Evolutionary conservation across 2,888 invertebrate species (phyloP).

Genomic region (Pachydiplax longipennis): DNA sequence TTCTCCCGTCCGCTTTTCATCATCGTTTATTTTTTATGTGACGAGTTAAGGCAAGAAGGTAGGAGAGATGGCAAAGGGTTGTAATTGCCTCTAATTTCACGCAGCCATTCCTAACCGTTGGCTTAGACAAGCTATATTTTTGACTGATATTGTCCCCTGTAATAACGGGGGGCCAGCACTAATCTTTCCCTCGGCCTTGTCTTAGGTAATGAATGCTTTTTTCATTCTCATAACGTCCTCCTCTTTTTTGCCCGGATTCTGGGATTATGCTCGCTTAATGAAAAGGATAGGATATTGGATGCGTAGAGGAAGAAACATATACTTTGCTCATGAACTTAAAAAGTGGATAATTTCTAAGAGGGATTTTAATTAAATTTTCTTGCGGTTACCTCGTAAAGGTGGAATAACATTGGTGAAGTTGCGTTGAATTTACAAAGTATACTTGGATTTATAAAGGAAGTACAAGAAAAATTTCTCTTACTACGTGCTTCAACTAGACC

Average conservation of each 20-base stretch:
- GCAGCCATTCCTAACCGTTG: conserved; percentile 30
- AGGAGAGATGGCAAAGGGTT: conserved; percentile 17
- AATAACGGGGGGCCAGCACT: conserved; percentile 16
- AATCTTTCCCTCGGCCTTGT: neutral
- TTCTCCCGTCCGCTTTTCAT: neutral
- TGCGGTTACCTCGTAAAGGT: no score
- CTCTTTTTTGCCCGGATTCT: neutral
- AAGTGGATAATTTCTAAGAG: no score
- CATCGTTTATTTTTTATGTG: neutral
- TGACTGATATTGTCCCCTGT: conserved; percentile 26
- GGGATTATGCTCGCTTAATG: neutral
- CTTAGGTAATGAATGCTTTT: conserved; percentile 9
- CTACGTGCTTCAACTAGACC: no score
- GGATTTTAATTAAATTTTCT: no score
- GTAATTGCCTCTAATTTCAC: conserved; percentile 44
- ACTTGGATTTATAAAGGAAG: no score
- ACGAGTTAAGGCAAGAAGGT: neutral
- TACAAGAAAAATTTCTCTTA: no score
- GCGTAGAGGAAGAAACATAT: no score
- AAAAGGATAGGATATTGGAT: neutral
- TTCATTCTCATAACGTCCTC: conserved; percentile 15
- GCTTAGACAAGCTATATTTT: conserved; percentile 41
- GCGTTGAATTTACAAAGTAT: no score
- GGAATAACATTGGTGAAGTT: no score
- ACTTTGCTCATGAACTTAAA: no score